These are phyloP conservation scores for Oedothorax gibbosus DNA, from an alignment of 1,140 invertebrate genomes.

Conservation along the genomic window DNA sequence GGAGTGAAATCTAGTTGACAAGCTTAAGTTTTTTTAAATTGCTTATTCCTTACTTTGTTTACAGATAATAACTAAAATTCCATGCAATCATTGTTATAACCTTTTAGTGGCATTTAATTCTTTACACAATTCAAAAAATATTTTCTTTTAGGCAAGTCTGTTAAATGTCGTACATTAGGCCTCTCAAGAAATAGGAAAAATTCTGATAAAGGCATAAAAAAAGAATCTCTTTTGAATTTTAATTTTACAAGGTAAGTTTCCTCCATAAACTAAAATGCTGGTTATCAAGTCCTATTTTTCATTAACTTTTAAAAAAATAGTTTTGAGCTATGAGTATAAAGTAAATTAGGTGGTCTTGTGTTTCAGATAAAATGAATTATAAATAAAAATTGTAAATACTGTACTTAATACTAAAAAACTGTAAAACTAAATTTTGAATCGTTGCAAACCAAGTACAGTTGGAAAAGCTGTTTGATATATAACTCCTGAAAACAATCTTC, in stretches of 20 bases:
- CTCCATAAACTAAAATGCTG: not conserved
- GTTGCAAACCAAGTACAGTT: too few relatives aligned
- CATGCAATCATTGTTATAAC: not conserved
- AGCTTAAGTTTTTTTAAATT: not conserved
- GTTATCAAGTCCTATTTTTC: too few relatives aligned
- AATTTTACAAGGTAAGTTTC: slow-evolving; percentile 41
- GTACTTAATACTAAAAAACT: too few relatives aligned
- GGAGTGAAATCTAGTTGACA: not conserved
- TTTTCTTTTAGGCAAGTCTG: slow-evolving; percentile 11
- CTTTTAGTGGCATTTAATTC: not conserved
- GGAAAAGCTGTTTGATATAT: too few relatives aligned
- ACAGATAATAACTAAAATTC: not conserved
- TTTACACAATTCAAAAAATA: not conserved
- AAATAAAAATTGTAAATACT: too few relatives aligned
- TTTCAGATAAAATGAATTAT: too few relatives aligned
- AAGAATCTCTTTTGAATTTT: slow-evolving; percentile 44
- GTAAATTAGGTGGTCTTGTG: too few relatives aligned
- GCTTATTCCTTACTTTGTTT: not conserved
- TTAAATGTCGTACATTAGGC: slow-evolving; percentile 29
- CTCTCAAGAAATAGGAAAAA: slow-evolving; percentile 42
- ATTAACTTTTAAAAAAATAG: too few relatives aligned
- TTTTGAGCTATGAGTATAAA: too few relatives aligned
- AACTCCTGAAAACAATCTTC: too few relatives aligned
- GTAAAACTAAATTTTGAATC: too few relatives aligned
- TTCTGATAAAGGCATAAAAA: not conserved